Base-by-base conservation (phyloP, 1,140 invertebrate species). In the Bradynema listronoti region DNA sequence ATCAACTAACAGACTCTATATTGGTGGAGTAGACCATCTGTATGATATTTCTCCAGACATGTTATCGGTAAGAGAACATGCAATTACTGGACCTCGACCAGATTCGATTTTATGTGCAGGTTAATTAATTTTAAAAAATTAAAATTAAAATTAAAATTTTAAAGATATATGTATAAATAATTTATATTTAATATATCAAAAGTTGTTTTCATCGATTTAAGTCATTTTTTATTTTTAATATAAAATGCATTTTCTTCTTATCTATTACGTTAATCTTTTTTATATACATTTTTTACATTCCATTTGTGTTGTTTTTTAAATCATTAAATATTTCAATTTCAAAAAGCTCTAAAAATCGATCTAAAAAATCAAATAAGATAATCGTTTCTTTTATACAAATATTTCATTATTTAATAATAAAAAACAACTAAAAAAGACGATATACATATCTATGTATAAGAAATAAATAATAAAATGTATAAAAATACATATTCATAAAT, bases 21-120 rank as follows among this genome's bases (percentile, higher is more conserved):
- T 75, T 14, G 73, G 73, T 7, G 73, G 53, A 5, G 72, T 77
- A 9, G 77, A 75, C 49, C 63, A 69, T 39, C 49, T 75, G n/a
- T 75, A 75, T 53, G 75, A 75, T 52, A 32, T 73, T 14, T 56
- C 61, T 7, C 57, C 68, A 2, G 71, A 70, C 22, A 58, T 61
- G 9, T 42, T 73, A 30, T 43, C 51, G 7, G 54, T 71, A 6
- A 41, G 70, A 34, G 62, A 62, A 36, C 65, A 76, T 22, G 70
- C 63, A 6, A 42, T 67, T 1, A 73, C 73, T 5, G 73, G 73
- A 9, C 73, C 72, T 3, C 43, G 69, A 16, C 55, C 65, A 25
- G 73, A 73, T 56, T 76, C 73, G 14, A 33, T 61, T 27, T 36
- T 66, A 5, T 73, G 73, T 56, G 56, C 65, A 33, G 64, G 73